phyloP scores from a whole-genome alignment of 2,113 vertebrate genomes.

The Pituophis catenifer region DNA sequence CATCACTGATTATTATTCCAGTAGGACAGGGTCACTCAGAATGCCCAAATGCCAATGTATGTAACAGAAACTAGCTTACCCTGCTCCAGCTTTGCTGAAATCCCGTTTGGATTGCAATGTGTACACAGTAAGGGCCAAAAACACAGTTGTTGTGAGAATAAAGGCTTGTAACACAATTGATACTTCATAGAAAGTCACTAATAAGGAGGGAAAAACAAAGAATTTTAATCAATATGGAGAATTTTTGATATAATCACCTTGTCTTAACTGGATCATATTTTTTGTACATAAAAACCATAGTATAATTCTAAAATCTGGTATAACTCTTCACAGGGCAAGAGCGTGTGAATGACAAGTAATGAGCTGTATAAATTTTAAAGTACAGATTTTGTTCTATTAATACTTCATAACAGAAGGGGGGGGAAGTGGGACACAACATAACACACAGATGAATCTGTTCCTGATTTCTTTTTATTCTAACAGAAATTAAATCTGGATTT shows the following conservation, averaged over 20 bases:
- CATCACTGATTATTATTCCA: neutral
- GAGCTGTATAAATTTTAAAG: neutral
- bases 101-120: slow-evolving; percentile 94
- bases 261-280: neutral
- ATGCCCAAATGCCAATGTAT: neutral
- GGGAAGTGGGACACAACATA: neutral
- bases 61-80: slow-evolving; percentile 72
- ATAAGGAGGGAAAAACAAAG: slow-evolving; percentile 35
- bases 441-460: neutral
- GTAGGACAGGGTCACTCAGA: neutral
- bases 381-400: neutral
- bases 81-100: slow-evolving; percentile 90
- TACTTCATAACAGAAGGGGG: neutral
- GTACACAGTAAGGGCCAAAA: slow-evolving; percentile 84
- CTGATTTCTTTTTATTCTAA: neutral
- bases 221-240: neutral
- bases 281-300: neutral
- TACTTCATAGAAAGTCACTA: slow-evolving; percentile 91
- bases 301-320: neutral
- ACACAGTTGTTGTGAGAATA: slow-evolving; percentile 85
- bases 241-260: neutral
- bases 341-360: neutral
- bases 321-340: neutral
- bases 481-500: neutral
- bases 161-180: slow-evolving; percentile 86